These are phyloP conservation scores for Anoura caudifer DNA, from an alignment of 2,113 vertebrate species.

Conservation along the genomic window DNA sequence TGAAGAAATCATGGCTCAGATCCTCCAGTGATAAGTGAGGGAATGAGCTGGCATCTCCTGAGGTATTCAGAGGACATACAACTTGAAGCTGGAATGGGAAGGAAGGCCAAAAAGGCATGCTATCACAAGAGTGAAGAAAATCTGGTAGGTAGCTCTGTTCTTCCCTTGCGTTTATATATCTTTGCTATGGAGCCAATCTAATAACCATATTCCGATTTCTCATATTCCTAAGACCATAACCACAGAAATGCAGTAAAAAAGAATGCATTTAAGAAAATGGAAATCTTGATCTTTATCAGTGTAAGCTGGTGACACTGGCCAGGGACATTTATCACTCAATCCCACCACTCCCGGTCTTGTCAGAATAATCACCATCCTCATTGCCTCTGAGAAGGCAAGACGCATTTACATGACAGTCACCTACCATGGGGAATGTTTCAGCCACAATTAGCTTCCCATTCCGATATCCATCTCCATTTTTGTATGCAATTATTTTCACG, in stretches of 20 bases:
- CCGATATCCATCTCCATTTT: slow-evolving; percentile 70
- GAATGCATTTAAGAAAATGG: neutral
- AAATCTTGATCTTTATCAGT: neutral
- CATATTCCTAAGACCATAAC: neutral
- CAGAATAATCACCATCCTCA: slow-evolving; percentile 5
- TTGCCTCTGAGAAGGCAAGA: neutral
- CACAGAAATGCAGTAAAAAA: neutral
- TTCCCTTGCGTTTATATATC: neutral
- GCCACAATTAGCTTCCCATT: slow-evolving; percentile 75
- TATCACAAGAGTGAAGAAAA: neutral
- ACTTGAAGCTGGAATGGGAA: neutral
- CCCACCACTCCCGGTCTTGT: neutral
- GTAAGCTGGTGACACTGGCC: neutral
- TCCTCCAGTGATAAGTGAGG: neutral
- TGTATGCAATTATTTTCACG: slow-evolving; percentile 75
- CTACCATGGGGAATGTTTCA: slow-evolving; percentile 72
- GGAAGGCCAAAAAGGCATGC: neutral
- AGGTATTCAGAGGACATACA: neutral
- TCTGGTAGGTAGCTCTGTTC: neutral
- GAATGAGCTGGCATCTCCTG: neutral
- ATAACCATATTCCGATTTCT: neutral
- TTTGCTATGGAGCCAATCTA: neutral
- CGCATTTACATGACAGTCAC: slow-evolving; percentile 36
- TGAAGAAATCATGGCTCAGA: neutral
- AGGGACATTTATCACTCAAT: neutral